These are phyloP conservation scores for Murina feae DNA, from an alignment of 2,113 vertebrate genomes.

Conservation along the genomic window DNA sequence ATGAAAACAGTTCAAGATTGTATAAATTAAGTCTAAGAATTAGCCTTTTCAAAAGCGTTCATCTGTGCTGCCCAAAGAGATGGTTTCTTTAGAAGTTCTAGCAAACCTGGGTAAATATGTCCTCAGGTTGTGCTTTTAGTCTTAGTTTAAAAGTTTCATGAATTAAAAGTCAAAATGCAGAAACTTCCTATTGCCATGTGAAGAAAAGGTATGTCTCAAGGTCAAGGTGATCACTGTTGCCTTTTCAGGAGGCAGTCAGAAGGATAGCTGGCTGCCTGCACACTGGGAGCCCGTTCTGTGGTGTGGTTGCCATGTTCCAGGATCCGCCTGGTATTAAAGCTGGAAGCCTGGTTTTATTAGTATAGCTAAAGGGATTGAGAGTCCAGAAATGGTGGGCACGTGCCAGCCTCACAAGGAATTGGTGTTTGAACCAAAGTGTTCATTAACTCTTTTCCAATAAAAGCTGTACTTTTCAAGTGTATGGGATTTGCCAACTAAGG, in stretches of 20 bases:
- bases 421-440: conserved; percentile 20
- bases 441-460: conserved; percentile 31
- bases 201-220: conserved; percentile 7
- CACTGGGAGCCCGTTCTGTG: not conserved
- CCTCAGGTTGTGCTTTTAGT: not conserved
- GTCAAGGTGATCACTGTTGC: not conserved
- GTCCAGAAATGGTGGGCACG: not conserved
- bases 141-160: not conserved
- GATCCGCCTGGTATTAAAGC: not conserved
- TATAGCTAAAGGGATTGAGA: not conserved
- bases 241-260: not conserved
- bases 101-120: not conserved
- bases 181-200: not conserved
- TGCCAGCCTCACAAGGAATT: conserved; percentile 25
- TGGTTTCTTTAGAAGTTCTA: not conserved
- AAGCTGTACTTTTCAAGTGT: not conserved
- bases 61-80: not conserved
- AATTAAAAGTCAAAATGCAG: conserved; percentile 32
- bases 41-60: not conserved
- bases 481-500: not conserved
- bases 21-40: not conserved
- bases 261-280: not conserved
- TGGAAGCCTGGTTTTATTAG: conserved; percentile 35
- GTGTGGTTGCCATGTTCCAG: not conserved
- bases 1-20: not conserved